Base-by-base conservation (phyloP, 2,797 vertebrate genomes). In the Malacoraja senta region DNA sequence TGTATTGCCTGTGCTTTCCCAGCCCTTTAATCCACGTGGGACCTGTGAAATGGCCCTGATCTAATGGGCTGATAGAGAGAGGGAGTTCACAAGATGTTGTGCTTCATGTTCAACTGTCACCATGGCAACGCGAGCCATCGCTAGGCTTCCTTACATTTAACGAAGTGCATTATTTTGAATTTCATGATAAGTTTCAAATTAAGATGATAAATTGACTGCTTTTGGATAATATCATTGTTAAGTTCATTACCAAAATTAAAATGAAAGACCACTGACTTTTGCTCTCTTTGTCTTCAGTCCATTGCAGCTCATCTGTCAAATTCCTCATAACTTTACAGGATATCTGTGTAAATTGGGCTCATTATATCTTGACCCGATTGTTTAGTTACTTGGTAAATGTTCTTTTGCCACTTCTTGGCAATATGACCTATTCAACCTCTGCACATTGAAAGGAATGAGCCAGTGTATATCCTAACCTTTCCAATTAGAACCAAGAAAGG, bases 231-330 rank as follows among this genome's bases (percentile, higher is more conserved):
- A 32, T 65, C 9, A 88, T 65, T 88, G 35, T 88, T 88, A n/a
- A 88, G 26, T n/a, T 65, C 7, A 88, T 65, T 65, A 29, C 21
- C 3, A 83, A 83, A 58, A 65, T 65, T 32, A 65, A 86, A 58
- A 1, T n/a, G 63, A 86, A 61, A n/a, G 58, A 32, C 83, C 15
- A 29, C 29, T 63, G 83, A 86, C 61, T 19, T 86, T 86, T 8
- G 2, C 71, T 74, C 71, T 71, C 68, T 19, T 61, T 32, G 83
- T 61, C 58, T 61, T 29, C 58, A 86, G 53, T 63, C 58, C 17
- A 65, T 86, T 32, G 65, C 29, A 86, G 58, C 83, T 86, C 83
- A 65, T 86, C 83, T 86, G 26, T 86, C 13, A 86, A 29, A 63
- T 65, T 10, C 7, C 19, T 32, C 58, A 26, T 8, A 58, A 86